Percentiles rank a stretch among this genome's conserved stretches.
phyloP scores from a whole-genome alignment of 1,140 invertebrate genomes.

The Dinoponera quadriceps region DNA sequence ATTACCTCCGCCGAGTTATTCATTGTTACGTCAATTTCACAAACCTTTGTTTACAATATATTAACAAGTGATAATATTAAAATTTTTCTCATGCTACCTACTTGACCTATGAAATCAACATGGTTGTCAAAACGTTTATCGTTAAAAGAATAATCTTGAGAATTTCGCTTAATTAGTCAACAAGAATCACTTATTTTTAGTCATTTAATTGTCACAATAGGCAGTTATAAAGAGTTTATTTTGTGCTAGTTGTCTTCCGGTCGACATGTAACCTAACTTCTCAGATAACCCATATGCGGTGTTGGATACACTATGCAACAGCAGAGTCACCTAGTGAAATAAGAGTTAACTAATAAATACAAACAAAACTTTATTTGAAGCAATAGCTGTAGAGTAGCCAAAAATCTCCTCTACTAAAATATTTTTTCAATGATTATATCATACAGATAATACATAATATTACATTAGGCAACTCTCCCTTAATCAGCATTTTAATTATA shows the following conservation, averaged over 20 bases:
- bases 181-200: not conserved
- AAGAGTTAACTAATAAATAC: not conserved
- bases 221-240: not conserved
- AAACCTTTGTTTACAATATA: constrained; percentile 10
- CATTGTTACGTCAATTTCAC: not conserved
- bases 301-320: not conserved
- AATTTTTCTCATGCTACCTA: not conserved
- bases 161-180: not conserved
- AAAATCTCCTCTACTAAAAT: no score
- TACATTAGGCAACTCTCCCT: no score
- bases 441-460: no score
- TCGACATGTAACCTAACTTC: not conserved
- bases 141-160: not conserved
- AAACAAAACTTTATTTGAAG: no score
- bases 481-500: no score
- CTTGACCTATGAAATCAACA: not conserved
- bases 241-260: not conserved
- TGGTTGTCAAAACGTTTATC: not conserved
- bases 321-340: not conserved
- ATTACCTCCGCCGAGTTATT: constrained; percentile 15
- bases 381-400: no score
- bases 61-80: not conserved
- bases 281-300: not conserved
- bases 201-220: not conserved
- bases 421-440: no score